Base-by-base conservation (phyloP, 2,797 vertebrate genomes). In the Myotis findleyi region DNA sequence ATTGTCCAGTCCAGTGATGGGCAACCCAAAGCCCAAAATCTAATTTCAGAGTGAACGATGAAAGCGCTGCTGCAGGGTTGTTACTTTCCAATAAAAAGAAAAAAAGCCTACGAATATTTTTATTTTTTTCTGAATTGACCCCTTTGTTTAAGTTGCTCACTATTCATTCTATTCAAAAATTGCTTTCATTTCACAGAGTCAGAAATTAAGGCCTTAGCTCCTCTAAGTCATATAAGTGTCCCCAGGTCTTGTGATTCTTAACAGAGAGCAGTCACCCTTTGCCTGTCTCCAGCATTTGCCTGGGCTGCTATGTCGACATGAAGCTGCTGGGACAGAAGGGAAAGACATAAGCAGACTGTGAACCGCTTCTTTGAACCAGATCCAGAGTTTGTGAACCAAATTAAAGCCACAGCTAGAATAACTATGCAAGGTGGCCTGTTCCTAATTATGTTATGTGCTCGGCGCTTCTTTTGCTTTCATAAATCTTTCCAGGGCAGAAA, bases 401-500 rank as follows among this genome's bases (percentile, higher is more conserved):
- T 80, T 49, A 85, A 81, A 87, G 33, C 25, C 87, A 36, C 71
- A 25, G 51, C 89, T 82, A 80, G 62, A 72, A 55, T 69, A 68
- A 84, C 21, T 41, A 49, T 33, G 71, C 33, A 20, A 85, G 41
- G 62, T 25, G 57, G 73, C 59, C 71, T 87, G 44, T 80, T 85
- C 47, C 36, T 87, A 59, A 76, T 75, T 87, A 89, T 20, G 36
- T 62, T 20, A 47, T 5, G 41, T 6, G 17, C 17, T 33, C 44
- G 59, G 87, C 33, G 66, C 89, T 68, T 38, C 68, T 38, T 57
- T 81, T n/a, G 73, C 64, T 69, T 68, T 81, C 55, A 3, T 41
- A 95, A 84, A 59, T 84, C 47, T 92, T 62, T 79, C 86, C 86
- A 91, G 68, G 41, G 51, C 91, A 66, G 59, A 66, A 64, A 25